Evolutionary conservation across 2,888 invertebrate genomes (phyloP).

Genomic region (Callimorpha dominula): DNA sequence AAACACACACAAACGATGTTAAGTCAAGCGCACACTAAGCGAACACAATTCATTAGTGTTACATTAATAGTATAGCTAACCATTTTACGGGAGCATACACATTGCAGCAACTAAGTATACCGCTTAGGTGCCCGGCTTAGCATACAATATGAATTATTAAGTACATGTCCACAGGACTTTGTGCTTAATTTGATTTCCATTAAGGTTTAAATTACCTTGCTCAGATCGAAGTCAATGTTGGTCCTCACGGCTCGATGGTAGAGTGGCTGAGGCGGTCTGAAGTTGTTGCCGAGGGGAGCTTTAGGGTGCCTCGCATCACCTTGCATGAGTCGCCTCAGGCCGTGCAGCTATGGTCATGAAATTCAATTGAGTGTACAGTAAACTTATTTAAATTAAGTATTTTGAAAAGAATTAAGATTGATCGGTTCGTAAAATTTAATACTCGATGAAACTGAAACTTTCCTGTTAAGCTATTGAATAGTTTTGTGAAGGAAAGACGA

Average conservation of each 20-base stretch:
- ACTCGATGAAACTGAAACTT: background rate
- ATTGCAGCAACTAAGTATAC: conserved; percentile 50
- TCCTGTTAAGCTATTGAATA: conserved; percentile 3
- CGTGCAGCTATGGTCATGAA: conserved; percentile 90
- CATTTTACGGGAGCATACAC: conserved; percentile 44
- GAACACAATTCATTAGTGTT: conserved; percentile 40
- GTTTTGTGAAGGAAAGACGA: background rate
- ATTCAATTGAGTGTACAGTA: conserved; percentile 57
- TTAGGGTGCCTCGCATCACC: conserved; percentile 95
- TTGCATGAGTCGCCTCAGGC: conserved; percentile 94
- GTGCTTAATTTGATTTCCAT: conserved; percentile 35
- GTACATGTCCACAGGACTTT: conserved; percentile 30
- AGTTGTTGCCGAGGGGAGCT: conserved; percentile 97
- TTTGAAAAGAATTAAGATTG: conserved; percentile 22
- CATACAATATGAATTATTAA: conserved; percentile 56
- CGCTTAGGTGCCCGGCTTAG: conserved; percentile 49
- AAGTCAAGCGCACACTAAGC: conserved; percentile 26
- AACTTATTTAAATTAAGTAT: conserved; percentile 43
- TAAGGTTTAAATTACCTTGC: conserved; percentile 85
- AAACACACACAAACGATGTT: conserved; percentile 32
- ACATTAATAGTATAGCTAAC: conserved; percentile 40
- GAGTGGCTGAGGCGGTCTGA: conserved; percentile 96
- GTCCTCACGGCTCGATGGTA: conserved; percentile 98
- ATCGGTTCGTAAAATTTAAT: background rate
- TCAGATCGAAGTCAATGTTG: conserved; percentile 97